A percentile compares a stretch with the other conserved stretches of the same genome.
phyloP scores from a whole-genome alignment of 2,797 vertebrate genomes.

The Scolopax bukidnonensis region DNA sequence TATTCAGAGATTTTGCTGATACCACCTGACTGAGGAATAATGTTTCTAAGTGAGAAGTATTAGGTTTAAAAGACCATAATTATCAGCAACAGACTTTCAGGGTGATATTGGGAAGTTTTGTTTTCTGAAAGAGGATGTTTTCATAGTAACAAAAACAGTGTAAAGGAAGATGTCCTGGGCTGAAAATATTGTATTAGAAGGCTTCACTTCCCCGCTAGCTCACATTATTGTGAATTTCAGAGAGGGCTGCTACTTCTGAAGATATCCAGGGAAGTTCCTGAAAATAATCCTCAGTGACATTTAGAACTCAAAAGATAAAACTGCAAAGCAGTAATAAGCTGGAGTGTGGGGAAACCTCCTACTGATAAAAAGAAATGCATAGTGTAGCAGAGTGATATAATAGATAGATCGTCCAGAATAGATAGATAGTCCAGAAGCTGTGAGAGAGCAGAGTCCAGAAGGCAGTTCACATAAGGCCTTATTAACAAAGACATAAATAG shows the following conservation, averaged over 20 bases:
- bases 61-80: neutral
- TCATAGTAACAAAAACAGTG: neutral
- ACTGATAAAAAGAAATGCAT: neutral
- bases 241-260: neutral
- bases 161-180: neutral
- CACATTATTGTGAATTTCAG: neutral
- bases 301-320: neutral
- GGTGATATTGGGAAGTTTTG: neutral
- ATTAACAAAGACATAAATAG: neutral
- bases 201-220: neutral
- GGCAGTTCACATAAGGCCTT: neutral
- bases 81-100: neutral
- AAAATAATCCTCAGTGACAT: neutral
- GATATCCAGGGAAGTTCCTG: neutral
- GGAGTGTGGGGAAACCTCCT: neutral
- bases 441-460: neutral
- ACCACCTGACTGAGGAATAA: neutral
- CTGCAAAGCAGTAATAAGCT: neutral
- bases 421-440: neutral
- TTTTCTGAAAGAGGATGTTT: neutral
- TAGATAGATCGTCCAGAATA: no score
- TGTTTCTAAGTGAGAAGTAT: neutral
- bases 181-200: neutral
- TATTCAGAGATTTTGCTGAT: neutral
- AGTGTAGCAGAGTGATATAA: neutral